Evolutionary conservation across 2,888 invertebrate species (phyloP).

Genomic region (Hedya salicella): DNA sequence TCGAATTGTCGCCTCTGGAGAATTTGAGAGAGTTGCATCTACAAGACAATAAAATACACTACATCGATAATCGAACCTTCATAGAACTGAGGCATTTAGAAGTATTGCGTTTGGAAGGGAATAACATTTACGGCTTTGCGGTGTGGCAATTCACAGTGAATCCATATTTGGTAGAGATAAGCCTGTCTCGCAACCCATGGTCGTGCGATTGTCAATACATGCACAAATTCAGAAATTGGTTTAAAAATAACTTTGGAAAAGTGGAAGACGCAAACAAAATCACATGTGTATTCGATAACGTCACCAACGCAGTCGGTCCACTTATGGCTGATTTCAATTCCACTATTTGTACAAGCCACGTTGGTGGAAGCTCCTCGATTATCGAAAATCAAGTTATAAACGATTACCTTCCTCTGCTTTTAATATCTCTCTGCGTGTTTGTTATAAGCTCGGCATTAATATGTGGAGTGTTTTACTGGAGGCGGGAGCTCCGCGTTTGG

Average conservation of each 20-base stretch:
- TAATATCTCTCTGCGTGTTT: constrained; percentile 91
- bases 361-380: constrained; percentile 89
- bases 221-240: constrained; percentile 91
- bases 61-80: constrained; percentile 94
- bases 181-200: constrained; percentile 94
- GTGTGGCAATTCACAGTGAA: constrained; percentile 94
- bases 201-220: constrained; percentile 95
- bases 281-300: constrained; percentile 90
- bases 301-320: constrained; percentile 88
- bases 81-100: constrained; percentile 91
- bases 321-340: constrained; percentile 91
- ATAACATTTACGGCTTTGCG: constrained; percentile 91
- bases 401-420: constrained; percentile 91
- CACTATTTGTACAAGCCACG: constrained; percentile 90
- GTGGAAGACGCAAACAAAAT: constrained; percentile 91
- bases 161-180: constrained; percentile 94
- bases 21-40: constrained; percentile 94
- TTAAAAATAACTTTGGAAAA: constrained; percentile 91
- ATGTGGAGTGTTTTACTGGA: constrained; percentile 92
- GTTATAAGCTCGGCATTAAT: constrained; percentile 90
- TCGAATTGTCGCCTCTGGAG: constrained; percentile 92
- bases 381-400: constrained; percentile 91
- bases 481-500: constrained; percentile 93
- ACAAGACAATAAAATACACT: constrained; percentile 92
- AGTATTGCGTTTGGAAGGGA: constrained; percentile 93